Evolutionary conservation across 2,888 invertebrate genomes (phyloP), one percentile per base, ranked within the genome.

Genomic region (Coelogynopora nodosa): DNA sequence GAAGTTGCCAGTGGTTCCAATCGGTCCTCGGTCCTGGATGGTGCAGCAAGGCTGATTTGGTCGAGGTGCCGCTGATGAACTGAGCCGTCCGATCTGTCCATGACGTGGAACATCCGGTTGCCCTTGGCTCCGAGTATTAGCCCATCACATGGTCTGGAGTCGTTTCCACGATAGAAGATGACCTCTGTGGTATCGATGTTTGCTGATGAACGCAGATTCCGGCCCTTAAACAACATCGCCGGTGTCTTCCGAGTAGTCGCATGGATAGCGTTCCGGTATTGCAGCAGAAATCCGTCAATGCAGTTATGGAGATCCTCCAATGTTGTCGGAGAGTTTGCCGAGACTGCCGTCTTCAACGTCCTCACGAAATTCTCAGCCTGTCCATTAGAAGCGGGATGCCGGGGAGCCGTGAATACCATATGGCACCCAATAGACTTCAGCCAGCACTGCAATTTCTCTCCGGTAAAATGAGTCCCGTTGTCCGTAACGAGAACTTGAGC

Each of bases 261-360:
- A 28, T 82, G 5, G 83, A 82, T 26, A 2, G 83, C 83, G 27
- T 82, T 82, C n/a, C 83, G 83, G 29, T 82, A 82, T 29, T 82
- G 83, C 83, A 82, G 31, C n/a, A 82, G 83, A 28, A 82, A 82
- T 2, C n/a, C 10, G 29, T 82, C 83, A 28, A 31, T 82, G n/a
- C n/a, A 26, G n/a, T n/a, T 26, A 28, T 82, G 13, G 18, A 82
- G 83, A n/a, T 82, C 83, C 31, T 82, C 31, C n/a, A 26, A 30
- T 5, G 30, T 81, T 81, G 30, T 82, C n/a, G 18, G 5, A 26
- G 13, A n/a, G 18, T 30, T 82, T 2, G 83, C 83, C 29, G 83
- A 23, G 28, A 82, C 31, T 28, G 83, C 83, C n/a, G 31, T 82
- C 31, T 82, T 82, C n/a, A 81, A 23, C 5, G 30, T 81, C 28